phyloP scores from a whole-genome alignment of 2,113 vertebrate species.

The Triplophysa rosa region DNA sequence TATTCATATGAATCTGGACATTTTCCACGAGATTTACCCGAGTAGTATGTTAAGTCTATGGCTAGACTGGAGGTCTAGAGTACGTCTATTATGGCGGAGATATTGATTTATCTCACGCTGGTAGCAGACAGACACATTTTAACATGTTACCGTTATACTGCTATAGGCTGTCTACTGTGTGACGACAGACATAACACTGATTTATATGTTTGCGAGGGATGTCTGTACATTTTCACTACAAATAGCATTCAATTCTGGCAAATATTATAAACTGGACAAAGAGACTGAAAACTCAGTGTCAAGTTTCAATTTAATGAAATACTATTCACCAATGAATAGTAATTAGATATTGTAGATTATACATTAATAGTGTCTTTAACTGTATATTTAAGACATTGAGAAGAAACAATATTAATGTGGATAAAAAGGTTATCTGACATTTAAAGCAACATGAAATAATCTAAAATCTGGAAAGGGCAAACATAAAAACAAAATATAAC shows the following conservation, averaged over 20 bases:
- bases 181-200: background rate
- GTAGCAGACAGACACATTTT: conserved; percentile 36
- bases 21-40: no score
- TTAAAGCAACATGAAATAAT: background rate
- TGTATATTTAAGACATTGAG: background rate
- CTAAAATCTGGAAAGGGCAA: background rate
- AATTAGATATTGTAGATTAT: conserved; percentile 12
- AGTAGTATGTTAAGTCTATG: conserved; percentile 6
- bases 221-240: background rate
- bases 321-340: background rate
- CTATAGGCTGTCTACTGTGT: background rate
- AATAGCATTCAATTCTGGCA: background rate
- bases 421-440: background rate
- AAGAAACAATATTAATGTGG: conserved; percentile 1
- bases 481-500: no score
- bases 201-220: background rate
- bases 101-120: conserved; percentile 45
- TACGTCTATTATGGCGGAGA: background rate
- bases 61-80: conserved; percentile 24
- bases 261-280: background rate
- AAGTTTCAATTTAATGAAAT: conserved; percentile 13
- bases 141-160: background rate
- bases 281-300: background rate
- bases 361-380: no score
- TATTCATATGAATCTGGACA: no score